Evolutionary conservation across 2,113 vertebrate genomes (phyloP), one percentile per base, ranked within the genome.

Genomic region (Nycticryphes semicollaris): DNA sequence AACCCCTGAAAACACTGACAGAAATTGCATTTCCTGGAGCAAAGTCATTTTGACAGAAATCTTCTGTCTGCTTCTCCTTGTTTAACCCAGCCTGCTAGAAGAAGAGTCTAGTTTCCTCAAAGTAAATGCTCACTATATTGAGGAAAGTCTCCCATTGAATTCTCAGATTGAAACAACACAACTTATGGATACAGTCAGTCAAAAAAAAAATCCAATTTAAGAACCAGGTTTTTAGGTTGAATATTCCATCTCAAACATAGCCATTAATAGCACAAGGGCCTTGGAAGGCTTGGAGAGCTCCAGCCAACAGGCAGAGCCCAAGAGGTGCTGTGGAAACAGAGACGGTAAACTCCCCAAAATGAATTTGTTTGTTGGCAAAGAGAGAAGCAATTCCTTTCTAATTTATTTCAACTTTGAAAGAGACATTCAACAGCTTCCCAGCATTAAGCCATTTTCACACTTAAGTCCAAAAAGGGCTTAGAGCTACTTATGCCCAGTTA

Each of bases 401-500:
- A 94, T 94, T 97, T 94, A 90, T 91, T 90, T 96, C 81, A 75
- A 3, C 69, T 91, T 68, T 87, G 89, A 93, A 94, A 91, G 73
- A 95, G 86, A 74, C 50, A 93, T 70, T 85, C 73, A 92, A n/a
- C 78, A 92, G 74, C 60, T 96, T 94, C 74, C 84, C 86, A 87
- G 59, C 39, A 93, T 47, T 80, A 91, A 93, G 79, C 75, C 51
- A 33, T 78, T 92, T 95, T 94, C 80, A 85, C 45, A 66, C 80
- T 59, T 57, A 33, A 62, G 67, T 85, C 84, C 82, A 91, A 86
- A 90, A 82, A 87, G 56, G 72, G 43, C 77, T 96, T 94, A 91
- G 25, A 92, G 85, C 74, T 90, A 81, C 76, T 97, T 94, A 85
- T 94, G 89, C 90, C 96, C 91, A 76, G 89, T 97, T 97, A 96